Percentiles rank a stretch among this genome's conserved stretches.
These are phyloP conservation scores for Agrochola circellaris DNA, from an alignment of 2,888 invertebrate genomes.

Conservation along the genomic window DNA sequence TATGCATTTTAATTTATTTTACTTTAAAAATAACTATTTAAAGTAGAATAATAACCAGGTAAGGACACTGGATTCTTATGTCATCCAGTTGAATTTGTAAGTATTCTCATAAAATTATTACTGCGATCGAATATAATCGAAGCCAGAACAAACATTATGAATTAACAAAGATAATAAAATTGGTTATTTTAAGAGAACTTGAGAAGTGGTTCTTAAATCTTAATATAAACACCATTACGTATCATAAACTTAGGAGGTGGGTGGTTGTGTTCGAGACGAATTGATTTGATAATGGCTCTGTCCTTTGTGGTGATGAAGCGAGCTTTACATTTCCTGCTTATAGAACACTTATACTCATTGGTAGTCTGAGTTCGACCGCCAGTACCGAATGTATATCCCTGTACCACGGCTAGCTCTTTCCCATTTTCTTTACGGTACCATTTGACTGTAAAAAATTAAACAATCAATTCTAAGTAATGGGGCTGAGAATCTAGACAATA, in stretches of 20 bases:
- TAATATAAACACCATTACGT: conserved; percentile 31
- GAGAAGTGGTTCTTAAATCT: conserved; percentile 14
- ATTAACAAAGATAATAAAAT: background rate
- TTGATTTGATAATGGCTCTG: conserved; percentile 9
- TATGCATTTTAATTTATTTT: background rate
- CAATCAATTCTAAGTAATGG: background rate
- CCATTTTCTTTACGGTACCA: conserved; percentile 59
- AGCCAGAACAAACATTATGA: no score
- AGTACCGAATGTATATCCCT: conserved; percentile 72
- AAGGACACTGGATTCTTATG: background rate
- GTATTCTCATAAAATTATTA: no score
- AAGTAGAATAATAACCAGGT: background rate
- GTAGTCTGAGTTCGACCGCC: conserved; percentile 12
- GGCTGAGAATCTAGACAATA: background rate
- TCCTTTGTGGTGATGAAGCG: conserved; percentile 21
- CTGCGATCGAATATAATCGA: no score
- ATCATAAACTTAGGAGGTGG: conserved; percentile 28
- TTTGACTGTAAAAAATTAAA: background rate
- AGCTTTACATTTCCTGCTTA: conserved; percentile 21
- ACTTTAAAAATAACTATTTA: background rate
- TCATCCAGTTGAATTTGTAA: background rate
- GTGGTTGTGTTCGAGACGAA: conserved; percentile 22
- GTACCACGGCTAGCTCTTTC: conserved; percentile 67
- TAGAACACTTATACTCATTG: conserved; percentile 20
- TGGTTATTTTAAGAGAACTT: background rate